Evolutionary conservation across 1,140 invertebrate genomes (phyloP).

Genomic region (Sinonovacula constricta): DNA sequence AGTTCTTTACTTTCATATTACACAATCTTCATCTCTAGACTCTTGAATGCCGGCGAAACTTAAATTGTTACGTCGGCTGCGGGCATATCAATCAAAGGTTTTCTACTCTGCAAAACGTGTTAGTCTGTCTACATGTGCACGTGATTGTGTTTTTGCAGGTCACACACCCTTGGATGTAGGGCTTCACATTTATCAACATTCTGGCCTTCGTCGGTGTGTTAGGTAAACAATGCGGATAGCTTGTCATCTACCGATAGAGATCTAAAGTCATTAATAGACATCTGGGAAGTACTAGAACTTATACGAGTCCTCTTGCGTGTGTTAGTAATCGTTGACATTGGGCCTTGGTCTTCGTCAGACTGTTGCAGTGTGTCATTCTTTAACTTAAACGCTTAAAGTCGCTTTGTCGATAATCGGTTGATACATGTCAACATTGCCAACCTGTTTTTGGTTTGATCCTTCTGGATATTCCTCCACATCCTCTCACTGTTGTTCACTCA

Average conservation of each 20-base stretch:
- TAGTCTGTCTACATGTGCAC: background rate
- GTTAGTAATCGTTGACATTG: no score
- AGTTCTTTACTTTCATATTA: conserved; percentile 3
- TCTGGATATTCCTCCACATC: no score
- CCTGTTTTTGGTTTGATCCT: no score
- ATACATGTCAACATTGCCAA: no score
- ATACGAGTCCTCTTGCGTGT: no score
- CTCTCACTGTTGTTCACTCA: no score
- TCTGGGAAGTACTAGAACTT: no score
- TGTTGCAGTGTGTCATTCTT: no score
- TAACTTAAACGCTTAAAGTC: no score
- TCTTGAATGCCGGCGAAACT: conserved; percentile 7
- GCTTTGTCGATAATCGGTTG: no score
- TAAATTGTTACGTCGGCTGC: conserved; percentile 17
- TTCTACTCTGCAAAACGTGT: conserved; percentile 15
- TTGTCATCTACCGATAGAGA: background rate
- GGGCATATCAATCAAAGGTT: conserved; percentile 8
- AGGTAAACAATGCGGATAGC: background rate
- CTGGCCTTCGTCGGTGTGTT: background rate
- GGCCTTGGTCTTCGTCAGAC: no score
- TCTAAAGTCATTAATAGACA: no score
- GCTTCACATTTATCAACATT: conserved; percentile 8
- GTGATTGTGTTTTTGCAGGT: background rate
- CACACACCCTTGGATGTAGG: background rate
- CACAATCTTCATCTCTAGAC: background rate